Evolutionary conservation across 1,140 invertebrate genomes (phyloP).

Genomic region (Oncopodura yosiiana): DNA sequence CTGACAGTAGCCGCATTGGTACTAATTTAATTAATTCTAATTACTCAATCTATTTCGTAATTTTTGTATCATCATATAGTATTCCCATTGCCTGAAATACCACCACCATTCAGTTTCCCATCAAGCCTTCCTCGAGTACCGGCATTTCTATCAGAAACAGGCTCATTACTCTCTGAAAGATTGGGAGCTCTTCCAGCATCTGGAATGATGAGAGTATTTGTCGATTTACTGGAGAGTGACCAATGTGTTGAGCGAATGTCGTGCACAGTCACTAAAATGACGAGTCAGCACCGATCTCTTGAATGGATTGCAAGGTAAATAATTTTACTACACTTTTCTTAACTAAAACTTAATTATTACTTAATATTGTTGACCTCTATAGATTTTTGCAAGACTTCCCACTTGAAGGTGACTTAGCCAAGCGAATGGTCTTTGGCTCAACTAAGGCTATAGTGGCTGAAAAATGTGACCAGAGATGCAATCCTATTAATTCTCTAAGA

Average conservation of each 20-base stretch:
- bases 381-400: conserved; percentile 20
- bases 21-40: no score
- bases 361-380: neutral
- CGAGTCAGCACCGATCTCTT: conserved; percentile 1
- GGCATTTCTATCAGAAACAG: conserved; percentile 8
- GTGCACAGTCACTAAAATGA: conserved; percentile 13
- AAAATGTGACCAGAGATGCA: neutral
- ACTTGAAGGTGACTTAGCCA: conserved; percentile 19
- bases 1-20: no score
- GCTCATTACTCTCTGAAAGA: conserved; percentile 4
- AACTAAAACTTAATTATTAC: neutral
- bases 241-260: conserved; percentile 15
- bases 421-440: conserved; percentile 3
- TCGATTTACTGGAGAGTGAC: conserved; percentile 20
- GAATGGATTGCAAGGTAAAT: conserved; percentile 10
- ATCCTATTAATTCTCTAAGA: conserved; percentile 7
- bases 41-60: no score
- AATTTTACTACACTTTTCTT: no score
- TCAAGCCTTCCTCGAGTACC: neutral
- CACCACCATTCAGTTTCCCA: neutral
- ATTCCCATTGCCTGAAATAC: conserved; percentile 7
- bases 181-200: conserved; percentile 16
- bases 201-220: conserved; percentile 4
- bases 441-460: neutral
- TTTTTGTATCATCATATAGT: conserved; percentile 1